Evolutionary conservation across 2,797 vertebrate genomes (phyloP).

Genomic region (Pipistrellus pygmaeus): DNA sequence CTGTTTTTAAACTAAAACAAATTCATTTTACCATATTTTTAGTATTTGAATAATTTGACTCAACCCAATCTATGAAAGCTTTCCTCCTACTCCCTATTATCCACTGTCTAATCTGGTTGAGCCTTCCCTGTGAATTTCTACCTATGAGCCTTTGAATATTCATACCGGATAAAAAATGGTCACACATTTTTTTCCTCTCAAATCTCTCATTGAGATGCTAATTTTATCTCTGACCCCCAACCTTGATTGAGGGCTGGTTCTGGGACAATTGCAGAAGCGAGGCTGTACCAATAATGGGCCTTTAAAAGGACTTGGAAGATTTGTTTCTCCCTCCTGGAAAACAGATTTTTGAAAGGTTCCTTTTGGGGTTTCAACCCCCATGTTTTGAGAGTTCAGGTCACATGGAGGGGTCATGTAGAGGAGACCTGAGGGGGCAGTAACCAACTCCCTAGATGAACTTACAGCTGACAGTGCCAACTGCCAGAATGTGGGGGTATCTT

Average conservation of each 20-base stretch:
- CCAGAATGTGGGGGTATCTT: too few relatives aligned
- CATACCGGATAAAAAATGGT: not conserved
- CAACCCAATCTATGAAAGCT: not conserved
- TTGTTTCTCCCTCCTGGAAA: not conserved
- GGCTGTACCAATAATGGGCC: not conserved
- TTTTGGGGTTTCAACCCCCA: not conserved
- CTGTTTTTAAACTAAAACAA: not conserved
- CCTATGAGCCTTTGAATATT: not conserved
- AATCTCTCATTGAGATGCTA: not conserved
- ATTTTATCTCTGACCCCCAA: not conserved
- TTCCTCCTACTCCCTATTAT: not conserved
- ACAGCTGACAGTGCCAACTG: not conserved
- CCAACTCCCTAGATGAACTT: not conserved
- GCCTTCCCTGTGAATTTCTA: not conserved
- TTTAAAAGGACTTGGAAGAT: not conserved
- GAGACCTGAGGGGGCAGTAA: not conserved
- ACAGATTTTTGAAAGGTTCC: not conserved
- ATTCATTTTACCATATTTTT: not conserved
- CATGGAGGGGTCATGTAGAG: accelerated
- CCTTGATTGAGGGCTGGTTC: not conserved
- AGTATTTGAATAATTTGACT: not conserved
- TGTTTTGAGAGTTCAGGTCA: not conserved
- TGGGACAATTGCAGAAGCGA: not conserved
- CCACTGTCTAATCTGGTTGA: not conserved
- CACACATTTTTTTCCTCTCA: too few relatives aligned